Percentiles rank a stretch among this genome's conserved stretches.
These are phyloP conservation scores for Trichonephila clavipes DNA, from an alignment of 1,140 invertebrate genomes.

Conservation along the genomic window DNA sequence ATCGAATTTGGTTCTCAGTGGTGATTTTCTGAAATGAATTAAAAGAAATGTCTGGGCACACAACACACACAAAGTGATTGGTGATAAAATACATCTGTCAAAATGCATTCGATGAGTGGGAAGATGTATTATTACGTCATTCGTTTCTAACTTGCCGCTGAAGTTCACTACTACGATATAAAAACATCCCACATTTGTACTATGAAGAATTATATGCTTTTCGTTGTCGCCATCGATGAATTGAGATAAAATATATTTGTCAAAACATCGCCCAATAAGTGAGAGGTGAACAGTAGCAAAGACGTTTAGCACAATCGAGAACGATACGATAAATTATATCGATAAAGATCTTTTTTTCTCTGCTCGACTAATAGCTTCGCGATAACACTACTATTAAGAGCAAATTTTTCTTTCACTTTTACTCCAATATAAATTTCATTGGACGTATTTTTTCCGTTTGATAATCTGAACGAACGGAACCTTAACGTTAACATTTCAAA, in stretches of 20 bases:
- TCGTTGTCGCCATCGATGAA: neutral
- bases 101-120: too few species aligned
- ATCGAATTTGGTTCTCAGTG: too few species aligned
- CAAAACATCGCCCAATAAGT: neutral
- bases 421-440: slow-evolving; percentile 56
- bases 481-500: neutral
- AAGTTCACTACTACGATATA: too few species aligned
- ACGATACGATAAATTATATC: slow-evolving; percentile 7
- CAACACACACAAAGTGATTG: too few species aligned
- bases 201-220: neutral
- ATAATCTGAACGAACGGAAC: neutral
- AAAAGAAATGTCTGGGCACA: too few species aligned
- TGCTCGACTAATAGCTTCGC: slow-evolving; percentile 33
- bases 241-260: neutral
- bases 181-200: neutral
- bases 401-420: neutral
- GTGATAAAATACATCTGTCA: too few species aligned
- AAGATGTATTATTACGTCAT: too few species aligned
- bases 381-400: slow-evolving; percentile 45
- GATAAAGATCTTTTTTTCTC: slow-evolving; percentile 24
- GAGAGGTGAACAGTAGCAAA: neutral
- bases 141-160: too few species aligned
- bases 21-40: too few species aligned
- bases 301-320: neutral
- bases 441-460: slow-evolving; percentile 3